Conservation (phyloP, 2,113 vertebrate genomes). For the Plestiodon gilberti region DNA sequence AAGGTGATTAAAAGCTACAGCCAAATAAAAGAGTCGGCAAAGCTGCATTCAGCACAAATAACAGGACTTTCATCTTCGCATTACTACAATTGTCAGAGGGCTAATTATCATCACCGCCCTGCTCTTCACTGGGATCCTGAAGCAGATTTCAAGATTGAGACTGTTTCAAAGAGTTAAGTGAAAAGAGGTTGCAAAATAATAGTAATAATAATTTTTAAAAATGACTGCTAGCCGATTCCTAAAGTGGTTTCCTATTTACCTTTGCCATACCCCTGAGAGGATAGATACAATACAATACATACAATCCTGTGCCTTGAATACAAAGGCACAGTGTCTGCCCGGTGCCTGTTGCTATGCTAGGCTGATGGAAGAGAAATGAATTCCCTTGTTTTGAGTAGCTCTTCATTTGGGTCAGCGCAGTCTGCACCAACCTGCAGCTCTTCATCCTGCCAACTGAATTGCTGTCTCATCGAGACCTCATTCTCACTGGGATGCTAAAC, state of each 20-base stretch:
- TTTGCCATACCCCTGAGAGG: constrained; percentile 28
- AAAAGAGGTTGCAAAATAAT: constrained; percentile 28
- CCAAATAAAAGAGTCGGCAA: constrained; percentile 50
- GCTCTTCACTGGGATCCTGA: constrained; percentile 34
- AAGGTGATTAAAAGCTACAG: constrained; percentile 31
- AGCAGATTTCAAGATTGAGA: constrained; percentile 36
- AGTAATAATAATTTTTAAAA: not conserved
- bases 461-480: not conserved
- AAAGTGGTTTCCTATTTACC: constrained; percentile 37
- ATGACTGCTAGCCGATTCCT: constrained; percentile 9
- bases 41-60: constrained; percentile 24
- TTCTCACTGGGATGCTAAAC: not conserved
- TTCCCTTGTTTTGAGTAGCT: not conserved
- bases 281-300: too few relatives aligned
- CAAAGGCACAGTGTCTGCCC: not conserved
- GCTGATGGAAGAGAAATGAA: not conserved
- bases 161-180: constrained; percentile 27
- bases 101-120: constrained; percentile 34
- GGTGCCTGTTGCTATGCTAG: not conserved
- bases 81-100: constrained; percentile 11
- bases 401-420: not conserved
- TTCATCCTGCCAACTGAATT: not conserved
- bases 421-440: not conserved
- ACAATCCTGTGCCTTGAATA: not conserved
- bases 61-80: constrained; percentile 36